Evolutionary conservation across 2,797 vertebrate species (phyloP).

Genomic region (Champsocephalus gunnari): DNA sequence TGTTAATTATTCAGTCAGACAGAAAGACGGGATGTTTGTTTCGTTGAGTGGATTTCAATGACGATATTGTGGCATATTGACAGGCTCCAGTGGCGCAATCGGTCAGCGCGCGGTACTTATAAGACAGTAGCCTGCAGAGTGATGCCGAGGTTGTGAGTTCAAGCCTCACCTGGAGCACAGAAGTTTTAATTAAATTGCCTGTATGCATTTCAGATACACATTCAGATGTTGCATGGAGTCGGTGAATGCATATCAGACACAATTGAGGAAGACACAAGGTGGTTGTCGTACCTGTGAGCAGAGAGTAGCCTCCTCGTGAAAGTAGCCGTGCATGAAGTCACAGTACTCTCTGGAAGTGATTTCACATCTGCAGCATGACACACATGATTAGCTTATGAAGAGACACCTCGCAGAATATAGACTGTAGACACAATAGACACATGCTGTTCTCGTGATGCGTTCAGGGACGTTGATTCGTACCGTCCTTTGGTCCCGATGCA

Average conservation of each 20-base stretch:
- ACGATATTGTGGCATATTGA: too few species aligned
- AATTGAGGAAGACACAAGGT: background rate
- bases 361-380: slow-evolving; percentile 89
- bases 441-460: background rate
- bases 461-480: slow-evolving; percentile 71
- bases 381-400: background rate
- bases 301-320: slow-evolving; percentile 96
- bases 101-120: too few species aligned
- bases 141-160: slow-evolving; percentile 55
- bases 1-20: too few species aligned
- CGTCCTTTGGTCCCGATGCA: slow-evolving; percentile 99
- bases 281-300: slow-evolving; percentile 91
- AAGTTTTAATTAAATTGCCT: background rate
- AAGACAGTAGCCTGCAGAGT: too few species aligned
- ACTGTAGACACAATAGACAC: background rate
- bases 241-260: too few species aligned
- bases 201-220: background rate
- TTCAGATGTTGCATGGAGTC: background rate
- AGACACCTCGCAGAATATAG: background rate
- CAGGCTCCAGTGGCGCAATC: too few species aligned
- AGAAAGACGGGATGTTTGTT: too few species aligned
- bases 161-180: slow-evolving; percentile 58
- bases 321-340: slow-evolving; percentile 96
- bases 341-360: slow-evolving; percentile 98
- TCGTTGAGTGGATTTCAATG: too few species aligned